Percentiles rank a stretch among this genome's conserved stretches.
phyloP scores from a whole-genome alignment of 35 echinoderm and acorn worm species.

The Lytechinus pictus region DNA sequence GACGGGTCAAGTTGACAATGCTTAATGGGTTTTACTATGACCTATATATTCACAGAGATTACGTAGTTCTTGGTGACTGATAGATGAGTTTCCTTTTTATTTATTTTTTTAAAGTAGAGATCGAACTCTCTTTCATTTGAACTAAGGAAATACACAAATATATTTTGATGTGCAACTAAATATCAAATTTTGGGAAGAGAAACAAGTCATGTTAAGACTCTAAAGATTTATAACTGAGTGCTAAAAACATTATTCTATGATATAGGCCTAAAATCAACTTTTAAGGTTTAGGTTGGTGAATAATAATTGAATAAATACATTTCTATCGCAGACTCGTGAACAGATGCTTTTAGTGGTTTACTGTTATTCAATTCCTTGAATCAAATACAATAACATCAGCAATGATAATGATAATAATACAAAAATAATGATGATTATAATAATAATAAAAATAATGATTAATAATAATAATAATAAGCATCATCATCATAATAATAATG shows the following conservation, averaged over 20 bases:
- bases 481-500: not conserved
- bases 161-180: not conserved
- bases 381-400: too few relatives aligned
- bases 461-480: not conserved
- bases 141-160: not conserved
- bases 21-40: not conserved
- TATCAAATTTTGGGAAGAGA: not conserved
- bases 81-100: not conserved
- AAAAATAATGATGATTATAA: not conserved
- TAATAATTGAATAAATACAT: too few relatives aligned
- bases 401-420: too few relatives aligned
- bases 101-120: not conserved
- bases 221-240: too few relatives aligned
- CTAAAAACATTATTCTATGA: too few relatives aligned
- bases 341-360: too few relatives aligned
- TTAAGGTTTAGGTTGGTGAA: too few relatives aligned
- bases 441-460: not conserved
- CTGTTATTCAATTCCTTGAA: too few relatives aligned
- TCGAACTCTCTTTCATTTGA: not conserved
- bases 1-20: not conserved
- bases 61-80: not conserved
- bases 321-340: too few relatives aligned
- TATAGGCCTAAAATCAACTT: too few relatives aligned
- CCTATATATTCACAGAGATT: not conserved
- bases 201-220: not conserved